Conservation (phyloP, 2,113 vertebrate genomes). For the Numenius arquata region DNA sequence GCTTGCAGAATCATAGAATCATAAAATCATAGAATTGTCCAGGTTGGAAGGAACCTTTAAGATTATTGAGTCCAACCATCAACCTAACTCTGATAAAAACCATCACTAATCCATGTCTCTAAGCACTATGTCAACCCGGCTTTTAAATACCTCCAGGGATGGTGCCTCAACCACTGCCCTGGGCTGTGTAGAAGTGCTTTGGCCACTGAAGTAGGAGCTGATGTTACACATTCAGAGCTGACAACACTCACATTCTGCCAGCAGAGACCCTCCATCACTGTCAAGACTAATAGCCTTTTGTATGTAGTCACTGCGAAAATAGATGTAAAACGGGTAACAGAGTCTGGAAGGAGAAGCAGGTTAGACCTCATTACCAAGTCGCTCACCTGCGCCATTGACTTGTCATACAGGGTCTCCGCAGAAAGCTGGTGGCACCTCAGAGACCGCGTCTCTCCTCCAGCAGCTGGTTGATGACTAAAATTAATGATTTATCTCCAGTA, state of each 20-base stretch:
- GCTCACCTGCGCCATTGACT: not conserved
- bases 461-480: not conserved
- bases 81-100: too few relatives aligned
- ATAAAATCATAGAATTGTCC: too few relatives aligned
- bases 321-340: not conserved
- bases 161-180: too few relatives aligned
- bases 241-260: not conserved
- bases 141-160: too few relatives aligned
- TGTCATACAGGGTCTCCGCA: not conserved
- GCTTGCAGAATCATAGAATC: not conserved
- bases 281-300: not conserved
- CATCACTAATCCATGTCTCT: too few relatives aligned
- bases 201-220: not conserved
- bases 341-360: not conserved
- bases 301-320: not conserved
- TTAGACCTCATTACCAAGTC: not conserved
- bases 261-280: not conserved
- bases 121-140: too few relatives aligned
- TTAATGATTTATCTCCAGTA: not conserved
- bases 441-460: not conserved
- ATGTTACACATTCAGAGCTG: not conserved
- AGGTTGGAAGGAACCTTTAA: too few relatives aligned
- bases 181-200: not conserved
- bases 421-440: not conserved
- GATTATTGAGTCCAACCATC: too few relatives aligned